Conservation (phyloP, 2,797 vertebrate genomes). For the Crax fasciolata region DNA sequence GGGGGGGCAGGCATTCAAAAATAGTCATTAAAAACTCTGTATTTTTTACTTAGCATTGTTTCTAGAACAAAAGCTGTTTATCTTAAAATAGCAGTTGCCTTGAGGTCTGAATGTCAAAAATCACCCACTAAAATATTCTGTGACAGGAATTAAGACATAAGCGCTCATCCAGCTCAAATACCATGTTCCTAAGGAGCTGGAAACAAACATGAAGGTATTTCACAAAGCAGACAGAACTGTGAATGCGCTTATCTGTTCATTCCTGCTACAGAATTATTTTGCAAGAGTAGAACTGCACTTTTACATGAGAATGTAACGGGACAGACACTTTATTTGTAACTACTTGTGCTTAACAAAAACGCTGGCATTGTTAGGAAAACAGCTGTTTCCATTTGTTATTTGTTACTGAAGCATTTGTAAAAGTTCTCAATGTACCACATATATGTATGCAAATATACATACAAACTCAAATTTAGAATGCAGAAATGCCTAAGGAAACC, state of each 20-base stretch:
- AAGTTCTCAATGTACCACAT: conserved; percentile 23
- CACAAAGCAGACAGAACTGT: neutral
- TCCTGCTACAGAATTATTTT: neutral
- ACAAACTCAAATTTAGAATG: conserved; percentile 37
- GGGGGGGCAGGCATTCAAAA: neutral
- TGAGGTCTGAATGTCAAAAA: neutral
- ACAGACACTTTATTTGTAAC: neutral
- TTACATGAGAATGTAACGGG: neutral
- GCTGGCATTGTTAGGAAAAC: conserved; percentile 21
- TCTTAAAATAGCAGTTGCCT: neutral
- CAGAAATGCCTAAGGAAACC: conserved; percentile 34
- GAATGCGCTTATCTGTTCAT: neutral
- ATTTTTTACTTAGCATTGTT: neutral
- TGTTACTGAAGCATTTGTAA: conserved; percentile 22
- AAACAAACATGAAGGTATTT: neutral
- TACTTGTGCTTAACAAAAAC: conserved; percentile 54
- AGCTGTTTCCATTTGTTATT: conserved; percentile 30
- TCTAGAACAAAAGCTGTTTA: neutral
- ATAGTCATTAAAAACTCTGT: fast-evolving
- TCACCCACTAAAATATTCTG: neutral
- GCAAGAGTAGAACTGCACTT: conserved; percentile 54
- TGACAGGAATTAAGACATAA: neutral
- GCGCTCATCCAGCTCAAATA: neutral
- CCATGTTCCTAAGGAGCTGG: neutral
- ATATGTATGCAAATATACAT: conserved; percentile 26